Base-by-base conservation (phyloP, 2,113 vertebrate genomes). In the Sapayoa aenigma region DNA sequence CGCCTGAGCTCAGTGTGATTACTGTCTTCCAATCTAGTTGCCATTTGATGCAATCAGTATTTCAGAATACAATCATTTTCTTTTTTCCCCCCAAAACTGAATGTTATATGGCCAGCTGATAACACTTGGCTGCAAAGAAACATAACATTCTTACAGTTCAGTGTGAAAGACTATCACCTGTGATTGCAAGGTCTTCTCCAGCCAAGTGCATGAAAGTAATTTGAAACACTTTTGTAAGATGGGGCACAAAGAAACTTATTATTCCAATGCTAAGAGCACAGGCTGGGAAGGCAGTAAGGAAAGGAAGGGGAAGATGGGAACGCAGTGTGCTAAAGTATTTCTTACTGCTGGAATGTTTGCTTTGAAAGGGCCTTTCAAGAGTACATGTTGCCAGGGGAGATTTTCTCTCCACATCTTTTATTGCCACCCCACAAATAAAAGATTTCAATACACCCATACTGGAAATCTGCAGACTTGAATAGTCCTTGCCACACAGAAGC, bases 21-120 rank as follows among this genome's bases (percentile, higher is more conserved):
- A 58, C 92, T 86, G 72, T 72, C 84, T 87, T 87, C 46, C 81
- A 83, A 76, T 90, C 94, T 58, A 53, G 81, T 31, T 94, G 87
- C 93, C 69, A 84, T 93, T 96, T 96, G 84, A 94, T 94, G 94
- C 91, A 94, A 90, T 95, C 83, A 82, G 71, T 72, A 72, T 55
- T 94, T 76, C 74, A 81, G 74, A 86, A 90, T 67, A 59, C 77
- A 90, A 37, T 79, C 23, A 83, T 59, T 14, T 28, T 60, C 23
- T 28, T 41, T 24, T 42, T 22, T 14, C 0, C 0, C 0, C 1
- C 58, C 5, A 4, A 79, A 69, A 4, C 27, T 2, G 53, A 93
- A n/a, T 16, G 28, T 69, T 71, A 0, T 30, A 5, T 11, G 71
- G 53, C 68, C 88, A 89, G 53, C 92, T 82, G 83, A 73, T 83